phyloP scores from a whole-genome alignment of 1,140 invertebrate genomes.

The Psilanteris sp. region DNA sequence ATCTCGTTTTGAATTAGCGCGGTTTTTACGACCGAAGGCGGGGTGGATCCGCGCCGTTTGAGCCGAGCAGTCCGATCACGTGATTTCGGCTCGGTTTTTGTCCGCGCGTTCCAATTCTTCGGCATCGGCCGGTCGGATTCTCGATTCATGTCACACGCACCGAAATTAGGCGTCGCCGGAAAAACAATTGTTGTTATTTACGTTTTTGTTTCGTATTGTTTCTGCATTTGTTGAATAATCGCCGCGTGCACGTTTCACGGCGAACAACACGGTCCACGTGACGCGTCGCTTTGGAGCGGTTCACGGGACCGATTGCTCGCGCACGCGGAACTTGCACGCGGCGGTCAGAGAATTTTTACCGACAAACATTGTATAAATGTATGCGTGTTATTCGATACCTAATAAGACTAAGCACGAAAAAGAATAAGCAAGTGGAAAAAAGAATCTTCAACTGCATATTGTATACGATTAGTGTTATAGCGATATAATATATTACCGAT shows the following conservation, averaged over 20 bases:
- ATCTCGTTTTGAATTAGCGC: no score
- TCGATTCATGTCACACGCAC: conserved; percentile 34
- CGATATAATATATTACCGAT: conserved; percentile 81
- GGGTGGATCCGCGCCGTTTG: no score
- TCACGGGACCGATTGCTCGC: no score
- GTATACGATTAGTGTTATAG: conserved; percentile 81
- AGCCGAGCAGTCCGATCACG: no score
- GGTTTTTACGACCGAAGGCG: no score
- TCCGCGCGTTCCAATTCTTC: no score
- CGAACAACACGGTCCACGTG: no score
- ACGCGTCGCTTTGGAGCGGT: no score
- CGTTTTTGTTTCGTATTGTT: conserved; percentile 72
- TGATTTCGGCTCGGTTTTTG: no score
- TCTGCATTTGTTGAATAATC: conserved; percentile 71
- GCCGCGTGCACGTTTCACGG: conserved; percentile 62
- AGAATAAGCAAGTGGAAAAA: no score
- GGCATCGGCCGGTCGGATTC: no score
- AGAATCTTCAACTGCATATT: conserved; percentile 75
- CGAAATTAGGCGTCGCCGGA: conserved; percentile 37
- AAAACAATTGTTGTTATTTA: conserved; percentile 65
- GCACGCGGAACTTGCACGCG: conserved; percentile 46
- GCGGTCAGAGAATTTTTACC: conserved; percentile 62
- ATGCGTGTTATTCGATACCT: conserved; percentile 77
- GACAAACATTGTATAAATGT: conserved; percentile 75
- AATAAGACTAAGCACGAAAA: conserved; percentile 67